A percentile compares a stretch with the other conserved stretches of the same genome.
These are phyloP conservation scores for Limnodromus scolopaceus DNA, from an alignment of 2,797 vertebrate species.

Conservation along the genomic window DNA sequence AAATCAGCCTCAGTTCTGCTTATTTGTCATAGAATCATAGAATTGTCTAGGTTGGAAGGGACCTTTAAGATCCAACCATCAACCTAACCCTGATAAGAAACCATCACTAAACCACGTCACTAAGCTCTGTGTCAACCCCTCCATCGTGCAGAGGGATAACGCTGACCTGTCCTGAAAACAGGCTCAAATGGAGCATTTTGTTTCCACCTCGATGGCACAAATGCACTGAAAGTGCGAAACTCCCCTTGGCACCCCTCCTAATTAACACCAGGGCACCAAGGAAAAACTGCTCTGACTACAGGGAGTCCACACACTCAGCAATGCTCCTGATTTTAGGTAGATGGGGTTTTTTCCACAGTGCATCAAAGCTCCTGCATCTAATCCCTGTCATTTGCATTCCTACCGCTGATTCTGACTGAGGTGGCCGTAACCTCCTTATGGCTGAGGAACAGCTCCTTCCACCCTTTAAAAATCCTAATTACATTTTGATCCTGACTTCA, in stretches of 20 bases:
- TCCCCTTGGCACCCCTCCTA: background rate
- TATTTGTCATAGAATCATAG: background rate
- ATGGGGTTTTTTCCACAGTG: fast-evolving
- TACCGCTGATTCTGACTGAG: background rate
- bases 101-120: too few relatives aligned
- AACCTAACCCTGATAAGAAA: too few relatives aligned
- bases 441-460: background rate
- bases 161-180: background rate
- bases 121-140: too few relatives aligned
- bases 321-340: background rate
- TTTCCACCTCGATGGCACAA: background rate
- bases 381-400: background rate
- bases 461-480: background rate
- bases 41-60: too few relatives aligned
- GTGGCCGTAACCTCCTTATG: too few relatives aligned
- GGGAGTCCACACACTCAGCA: background rate
- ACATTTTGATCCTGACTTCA: background rate
- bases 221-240: background rate
- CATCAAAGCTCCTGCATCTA: background rate
- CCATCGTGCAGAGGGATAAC: background rate
- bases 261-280: background rate
- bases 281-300: background rate
- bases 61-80: too few relatives aligned
- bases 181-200: background rate
- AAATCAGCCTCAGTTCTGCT: background rate